phyloP scores from a whole-genome alignment of 2,113 vertebrate genomes.

The Notarius lentiginosus region DNA sequence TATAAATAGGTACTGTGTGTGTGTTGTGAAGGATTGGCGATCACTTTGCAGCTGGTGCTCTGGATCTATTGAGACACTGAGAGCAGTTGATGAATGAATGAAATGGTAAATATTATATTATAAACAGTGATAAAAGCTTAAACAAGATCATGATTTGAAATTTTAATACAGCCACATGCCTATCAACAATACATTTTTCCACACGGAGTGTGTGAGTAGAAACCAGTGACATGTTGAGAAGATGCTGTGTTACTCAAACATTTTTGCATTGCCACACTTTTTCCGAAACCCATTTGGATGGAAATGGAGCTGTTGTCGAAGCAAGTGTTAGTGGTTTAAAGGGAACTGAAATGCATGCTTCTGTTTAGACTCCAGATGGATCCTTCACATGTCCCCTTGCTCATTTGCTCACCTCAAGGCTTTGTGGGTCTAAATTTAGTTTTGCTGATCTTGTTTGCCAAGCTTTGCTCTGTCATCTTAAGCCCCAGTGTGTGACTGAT shows the following conservation, averaged over 20 bases:
- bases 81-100: background rate
- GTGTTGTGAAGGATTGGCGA: background rate
- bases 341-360: background rate
- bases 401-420: constrained; percentile 28
- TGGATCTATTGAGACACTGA: background rate
- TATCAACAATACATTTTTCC: background rate
- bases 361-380: constrained; percentile 20
- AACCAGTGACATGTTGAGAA: background rate
- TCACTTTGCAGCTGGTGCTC: background rate
- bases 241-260: background rate
- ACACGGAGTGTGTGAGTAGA: too few species aligned
- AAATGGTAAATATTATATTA: background rate
- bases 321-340: background rate
- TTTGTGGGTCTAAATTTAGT: constrained; percentile 37
- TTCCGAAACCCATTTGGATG: background rate
- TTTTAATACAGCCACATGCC: background rate
- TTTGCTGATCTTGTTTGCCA: constrained; percentile 45
- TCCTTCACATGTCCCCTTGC: background rate
- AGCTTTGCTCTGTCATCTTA: constrained; percentile 49
- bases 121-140: background rate
- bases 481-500: constrained; percentile 37
- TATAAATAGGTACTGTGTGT: background rate
- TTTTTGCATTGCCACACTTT: background rate
- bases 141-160: background rate
- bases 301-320: background rate